Conservation (phyloP, 2,113 vertebrate species). For the Melanocharis versteri region DNA sequence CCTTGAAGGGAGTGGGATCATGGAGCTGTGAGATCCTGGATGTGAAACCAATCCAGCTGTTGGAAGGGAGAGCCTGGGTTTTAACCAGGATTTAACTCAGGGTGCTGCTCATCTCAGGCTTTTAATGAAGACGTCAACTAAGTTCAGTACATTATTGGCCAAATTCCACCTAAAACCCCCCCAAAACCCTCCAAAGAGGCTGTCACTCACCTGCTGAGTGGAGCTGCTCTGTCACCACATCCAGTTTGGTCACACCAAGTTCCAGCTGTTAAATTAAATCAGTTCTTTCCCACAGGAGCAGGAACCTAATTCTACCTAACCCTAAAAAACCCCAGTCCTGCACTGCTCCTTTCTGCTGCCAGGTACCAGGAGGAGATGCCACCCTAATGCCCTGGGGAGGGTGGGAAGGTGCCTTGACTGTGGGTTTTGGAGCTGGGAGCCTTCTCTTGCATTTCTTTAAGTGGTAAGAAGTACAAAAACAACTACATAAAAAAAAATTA, state of each 20-base stretch:
- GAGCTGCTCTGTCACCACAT: neutral
- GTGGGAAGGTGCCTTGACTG: neutral
- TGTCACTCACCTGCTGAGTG: neutral
- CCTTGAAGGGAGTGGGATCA: neutral
- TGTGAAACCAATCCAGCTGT: neutral
- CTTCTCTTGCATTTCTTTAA: neutral
- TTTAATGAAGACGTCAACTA: neutral
- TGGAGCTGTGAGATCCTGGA: neutral
- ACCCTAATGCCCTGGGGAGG: neutral
- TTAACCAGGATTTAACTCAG: neutral
- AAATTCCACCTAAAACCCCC: neutral
- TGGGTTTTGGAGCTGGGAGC: neutral
- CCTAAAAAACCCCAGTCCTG: neutral
- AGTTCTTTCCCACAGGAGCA: neutral
- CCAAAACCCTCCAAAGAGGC: neutral
- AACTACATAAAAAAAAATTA: neutral
- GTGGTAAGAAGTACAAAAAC: neutral
- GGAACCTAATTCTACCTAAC: neutral
- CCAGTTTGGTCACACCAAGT: neutral
- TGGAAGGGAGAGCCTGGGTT: neutral
- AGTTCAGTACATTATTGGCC: neutral
- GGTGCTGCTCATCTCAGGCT: neutral
- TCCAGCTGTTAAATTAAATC: neutral
- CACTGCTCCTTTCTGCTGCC: neutral
- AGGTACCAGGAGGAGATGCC: neutral